Evolutionary conservation across 2,888 invertebrate species (phyloP).

Genomic region (Cephus rjabovi): DNA sequence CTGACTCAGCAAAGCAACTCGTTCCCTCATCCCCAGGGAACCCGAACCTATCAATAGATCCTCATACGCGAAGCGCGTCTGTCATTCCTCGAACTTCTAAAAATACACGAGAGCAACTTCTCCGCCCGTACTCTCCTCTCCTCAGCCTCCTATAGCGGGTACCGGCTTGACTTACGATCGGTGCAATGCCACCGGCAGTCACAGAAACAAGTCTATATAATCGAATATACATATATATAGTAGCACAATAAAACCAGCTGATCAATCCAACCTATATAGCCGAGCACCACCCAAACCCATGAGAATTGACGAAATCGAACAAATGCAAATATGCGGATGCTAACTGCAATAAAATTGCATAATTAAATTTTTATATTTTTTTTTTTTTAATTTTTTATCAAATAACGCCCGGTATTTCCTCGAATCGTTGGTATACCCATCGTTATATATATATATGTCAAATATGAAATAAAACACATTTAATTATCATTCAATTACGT

Average conservation of each 20-base stretch:
- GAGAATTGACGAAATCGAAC: not conserved
- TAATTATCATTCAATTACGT: not conserved
- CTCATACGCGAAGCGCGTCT: slow-evolving; percentile 58
- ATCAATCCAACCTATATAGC: not conserved
- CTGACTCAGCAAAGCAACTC: not conserved
- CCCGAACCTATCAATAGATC: slow-evolving; percentile 57
- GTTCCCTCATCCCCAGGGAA: not conserved
- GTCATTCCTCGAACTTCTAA: slow-evolving; percentile 60
- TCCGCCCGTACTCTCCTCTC: not conserved
- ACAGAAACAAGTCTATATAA: not conserved
- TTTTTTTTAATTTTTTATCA: too few species aligned
- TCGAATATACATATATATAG: not conserved
- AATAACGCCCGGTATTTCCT: not conserved
- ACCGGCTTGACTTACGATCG: not conserved
- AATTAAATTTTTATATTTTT: too few species aligned
- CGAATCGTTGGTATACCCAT: not conserved
- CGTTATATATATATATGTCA: not conserved
- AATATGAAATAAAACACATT: not conserved
- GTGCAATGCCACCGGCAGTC: not conserved
- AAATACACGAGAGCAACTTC: slow-evolving; percentile 41
- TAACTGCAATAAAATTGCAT: not conserved
- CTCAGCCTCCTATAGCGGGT: not conserved
- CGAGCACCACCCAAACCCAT: not conserved
- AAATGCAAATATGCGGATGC: not conserved
- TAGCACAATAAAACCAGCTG: not conserved